Evolutionary conservation across 1,140 invertebrate species (phyloP), one percentile per base, ranked within the genome.

Genomic region (Hyles vespertilio): DNA sequence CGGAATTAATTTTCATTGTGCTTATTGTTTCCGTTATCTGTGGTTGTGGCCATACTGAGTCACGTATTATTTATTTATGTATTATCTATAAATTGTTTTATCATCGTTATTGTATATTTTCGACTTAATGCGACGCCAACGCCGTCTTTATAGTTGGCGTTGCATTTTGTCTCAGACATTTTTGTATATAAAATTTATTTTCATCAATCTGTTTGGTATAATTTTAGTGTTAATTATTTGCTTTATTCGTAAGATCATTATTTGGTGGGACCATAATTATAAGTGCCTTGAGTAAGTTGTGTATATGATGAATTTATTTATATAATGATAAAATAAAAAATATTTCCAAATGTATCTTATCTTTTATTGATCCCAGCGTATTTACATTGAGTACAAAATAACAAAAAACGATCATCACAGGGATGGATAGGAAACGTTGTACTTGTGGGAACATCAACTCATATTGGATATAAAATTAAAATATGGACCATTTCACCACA

Each of bases 241-340:
- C 80, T 73, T 82, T 77, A 79, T 78, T 55, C 77, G 59, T 74
- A 72, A 74, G 65, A 65, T 60, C 70, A 66, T 69, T 68, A 74
- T 75, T 76, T 74, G 71, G 67, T 74, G 83, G 83, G 83, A 86
- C 83, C 83, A 86, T 79, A 81, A 74, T 67, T 51, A 70, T 81
- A 82, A 86, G 83, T 86, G 83, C 81, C 83, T 86, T 85, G 73
- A 68, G 75, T 84, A 76, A 75, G 73, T 77, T 74, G 63, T 79
- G 73, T 74, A 74, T 69, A 74, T 61, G 59, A 69, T 74, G 61
- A 74, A 71, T 47, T 71, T 71, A 80, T 81, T 81, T 82, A 77
- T 85, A 78, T 70, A 78, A 74, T 51, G 32, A 63, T 51, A 61
- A 58, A 67, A 62, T 61, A 80, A 83, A 56, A 71, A 68, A 52